Evolutionary conservation across 2,888 invertebrate genomes (phyloP).

Genomic region (Oxyscelio sp.): DNA sequence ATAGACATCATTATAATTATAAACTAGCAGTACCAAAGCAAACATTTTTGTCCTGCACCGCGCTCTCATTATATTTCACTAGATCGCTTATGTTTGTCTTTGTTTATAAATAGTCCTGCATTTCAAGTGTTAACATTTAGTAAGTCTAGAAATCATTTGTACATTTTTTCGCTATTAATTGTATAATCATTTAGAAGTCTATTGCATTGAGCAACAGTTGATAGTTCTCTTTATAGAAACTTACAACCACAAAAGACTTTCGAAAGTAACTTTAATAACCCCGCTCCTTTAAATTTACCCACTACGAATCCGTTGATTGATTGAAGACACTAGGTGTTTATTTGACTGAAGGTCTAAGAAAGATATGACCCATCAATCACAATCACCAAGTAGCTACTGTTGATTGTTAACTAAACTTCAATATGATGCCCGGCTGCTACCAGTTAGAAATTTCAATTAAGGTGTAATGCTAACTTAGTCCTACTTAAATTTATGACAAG

Average conservation of each 20-base stretch:
- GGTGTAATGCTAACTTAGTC: not conserved
- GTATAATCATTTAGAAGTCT: too few relatives aligned
- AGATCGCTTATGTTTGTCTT: too few relatives aligned
- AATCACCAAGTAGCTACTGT: constrained; percentile 3
- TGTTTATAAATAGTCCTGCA: too few relatives aligned
- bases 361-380: not conserved
- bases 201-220: too few relatives aligned
- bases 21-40: too few relatives aligned
- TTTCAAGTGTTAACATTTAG: too few relatives aligned
- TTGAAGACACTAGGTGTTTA: not conserved
- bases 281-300: not conserved
- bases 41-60: too few relatives aligned
- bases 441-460: not conserved
- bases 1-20: too few relatives aligned
- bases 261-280: not conserved
- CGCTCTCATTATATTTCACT: too few relatives aligned
- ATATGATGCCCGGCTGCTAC: not conserved
- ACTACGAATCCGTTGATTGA: not conserved
- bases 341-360: not conserved
- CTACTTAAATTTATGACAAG: not conserved
- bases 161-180: too few relatives aligned
- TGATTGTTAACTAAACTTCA: not conserved
- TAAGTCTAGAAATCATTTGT: too few relatives aligned
- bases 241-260: too few relatives aligned
- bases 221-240: constrained; percentile 7